These are phyloP conservation scores for Leuciscus idus DNA, from an alignment of 2,113 vertebrate species.

Conservation along the genomic window DNA sequence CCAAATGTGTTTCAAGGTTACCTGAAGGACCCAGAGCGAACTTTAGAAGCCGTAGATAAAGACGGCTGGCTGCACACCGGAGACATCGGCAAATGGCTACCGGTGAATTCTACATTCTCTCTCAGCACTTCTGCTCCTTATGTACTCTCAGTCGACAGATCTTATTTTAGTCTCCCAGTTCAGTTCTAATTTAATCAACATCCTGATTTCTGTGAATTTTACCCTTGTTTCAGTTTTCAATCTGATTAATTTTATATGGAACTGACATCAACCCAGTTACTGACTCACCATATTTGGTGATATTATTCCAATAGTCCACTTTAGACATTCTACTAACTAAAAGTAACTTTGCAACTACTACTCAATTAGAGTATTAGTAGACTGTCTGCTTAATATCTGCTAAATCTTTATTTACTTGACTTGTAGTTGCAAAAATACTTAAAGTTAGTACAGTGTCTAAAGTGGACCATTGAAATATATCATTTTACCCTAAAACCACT, in stretches of 20 bases:
- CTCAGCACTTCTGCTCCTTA: not conserved
- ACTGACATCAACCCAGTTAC: not conserved
- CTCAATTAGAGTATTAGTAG: too few species aligned
- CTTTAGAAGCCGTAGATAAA: conserved; percentile 86
- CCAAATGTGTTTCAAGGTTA: conserved; percentile 93
- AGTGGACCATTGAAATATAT: too few species aligned
- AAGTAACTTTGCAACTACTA: too few species aligned
- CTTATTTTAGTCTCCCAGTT: not conserved
- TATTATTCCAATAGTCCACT: too few species aligned
- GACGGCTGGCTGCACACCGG: conserved; percentile 97
- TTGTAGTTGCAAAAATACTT: too few species aligned
- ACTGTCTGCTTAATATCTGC: too few species aligned
- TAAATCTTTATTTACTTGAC: too few species aligned
- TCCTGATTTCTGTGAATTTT: not conserved
- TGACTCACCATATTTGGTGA: too few species aligned
- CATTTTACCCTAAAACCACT: not conserved
- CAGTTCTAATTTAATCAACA: not conserved
- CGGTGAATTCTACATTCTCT: conserved; percentile 76
- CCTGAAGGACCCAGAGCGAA: conserved; percentile 89
- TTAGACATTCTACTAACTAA: too few species aligned
- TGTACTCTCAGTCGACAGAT: not conserved
- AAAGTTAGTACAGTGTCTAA: too few species aligned
- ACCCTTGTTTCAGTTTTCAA: not conserved
- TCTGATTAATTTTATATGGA: not conserved
- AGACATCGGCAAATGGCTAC: conserved; percentile 95